Evolutionary conservation across 2,797 vertebrate genomes (phyloP).

Genomic region (Hirundo rustica): DNA sequence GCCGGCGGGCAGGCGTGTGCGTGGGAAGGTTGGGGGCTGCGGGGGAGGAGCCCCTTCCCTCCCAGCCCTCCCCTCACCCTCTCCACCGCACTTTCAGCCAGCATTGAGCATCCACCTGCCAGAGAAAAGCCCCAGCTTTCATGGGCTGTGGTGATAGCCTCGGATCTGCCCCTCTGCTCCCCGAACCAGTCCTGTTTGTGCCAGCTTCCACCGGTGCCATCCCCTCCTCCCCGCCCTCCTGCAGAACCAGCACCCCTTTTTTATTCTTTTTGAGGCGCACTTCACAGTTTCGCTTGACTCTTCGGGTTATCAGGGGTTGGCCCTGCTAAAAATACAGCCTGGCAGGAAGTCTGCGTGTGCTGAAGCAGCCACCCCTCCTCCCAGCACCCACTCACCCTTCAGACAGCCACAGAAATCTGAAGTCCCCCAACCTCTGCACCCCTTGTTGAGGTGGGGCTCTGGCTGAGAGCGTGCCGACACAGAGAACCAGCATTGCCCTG

Average conservation of each 20-base stretch:
- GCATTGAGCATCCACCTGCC: neutral
- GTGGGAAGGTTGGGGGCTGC: constrained; percentile 49
- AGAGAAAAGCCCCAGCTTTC: neutral
- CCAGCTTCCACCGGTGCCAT: neutral
- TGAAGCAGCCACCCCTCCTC: neutral
- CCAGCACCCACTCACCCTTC: neutral
- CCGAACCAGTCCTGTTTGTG: neutral
- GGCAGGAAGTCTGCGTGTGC: constrained; percentile 3
- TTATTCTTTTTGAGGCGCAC: neutral
- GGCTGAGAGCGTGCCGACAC: neutral
- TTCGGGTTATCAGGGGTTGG: neutral
- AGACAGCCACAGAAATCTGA: neutral
- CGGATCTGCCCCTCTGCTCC: neutral
- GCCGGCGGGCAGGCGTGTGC: constrained; percentile 10
- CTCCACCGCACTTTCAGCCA: neutral
- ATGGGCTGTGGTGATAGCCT: accelerated
- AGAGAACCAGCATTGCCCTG: neutral
- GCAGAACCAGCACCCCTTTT: neutral
- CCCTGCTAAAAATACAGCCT: constrained; percentile 43
- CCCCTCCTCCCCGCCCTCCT: neutral
- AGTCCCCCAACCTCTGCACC: neutral
- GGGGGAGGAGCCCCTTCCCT: neutral
- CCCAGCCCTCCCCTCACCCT: neutral
- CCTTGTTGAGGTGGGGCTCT: neutral
- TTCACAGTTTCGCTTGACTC: neutral